A percentile compares a stretch with the other conserved stretches of the same genome.
These are phyloP conservation scores for Toxostoma redivivum DNA, from an alignment of 2,113 vertebrate species.

Conservation along the genomic window DNA sequence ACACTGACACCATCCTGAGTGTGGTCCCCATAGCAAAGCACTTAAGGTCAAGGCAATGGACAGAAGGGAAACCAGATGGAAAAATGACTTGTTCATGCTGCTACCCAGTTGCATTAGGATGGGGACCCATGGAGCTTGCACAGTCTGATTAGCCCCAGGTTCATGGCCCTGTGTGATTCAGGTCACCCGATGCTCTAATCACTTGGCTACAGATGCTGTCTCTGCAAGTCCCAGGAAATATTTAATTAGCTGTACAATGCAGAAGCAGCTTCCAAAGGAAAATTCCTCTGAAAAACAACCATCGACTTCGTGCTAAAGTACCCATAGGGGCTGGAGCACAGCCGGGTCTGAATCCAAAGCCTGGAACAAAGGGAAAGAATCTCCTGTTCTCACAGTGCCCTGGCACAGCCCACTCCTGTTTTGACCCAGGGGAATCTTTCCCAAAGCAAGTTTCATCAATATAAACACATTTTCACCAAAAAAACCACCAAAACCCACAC, in stretches of 20 bases:
- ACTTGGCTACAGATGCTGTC: slow-evolving; percentile 45
- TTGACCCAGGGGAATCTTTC: not conserved
- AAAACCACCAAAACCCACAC: not conserved
- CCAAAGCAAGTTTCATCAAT: not conserved
- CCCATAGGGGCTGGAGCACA: not conserved
- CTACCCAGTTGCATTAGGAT: slow-evolving; percentile 24
- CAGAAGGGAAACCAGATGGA: slow-evolving; percentile 50
- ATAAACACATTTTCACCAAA: not conserved
- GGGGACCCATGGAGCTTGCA: slow-evolving; percentile 41
- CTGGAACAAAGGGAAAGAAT: slow-evolving; percentile 23
- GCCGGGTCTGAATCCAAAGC: not conserved
- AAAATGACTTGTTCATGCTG: slow-evolving; percentile 47
- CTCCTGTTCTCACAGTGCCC: not conserved
- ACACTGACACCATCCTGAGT: not conserved
- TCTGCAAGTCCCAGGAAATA: slow-evolving; percentile 59
- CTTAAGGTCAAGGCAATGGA: slow-evolving; percentile 33
- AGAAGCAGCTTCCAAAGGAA: slow-evolving; percentile 47
- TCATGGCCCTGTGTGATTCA: slow-evolving; percentile 65
- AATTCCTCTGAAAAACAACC: slow-evolving; percentile 50
- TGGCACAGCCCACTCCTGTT: not conserved
- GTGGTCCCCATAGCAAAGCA: slow-evolving; percentile 19
- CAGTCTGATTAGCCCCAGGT: slow-evolving; percentile 49
- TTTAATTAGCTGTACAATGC: slow-evolving; percentile 67
- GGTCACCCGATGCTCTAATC: slow-evolving; percentile 62
- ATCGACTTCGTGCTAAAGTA: not conserved